Percentiles rank a stretch among this genome's conserved stretches.
phyloP scores from a whole-genome alignment of 2,797 vertebrate genomes.

The Bradypodion pumilum region DNA sequence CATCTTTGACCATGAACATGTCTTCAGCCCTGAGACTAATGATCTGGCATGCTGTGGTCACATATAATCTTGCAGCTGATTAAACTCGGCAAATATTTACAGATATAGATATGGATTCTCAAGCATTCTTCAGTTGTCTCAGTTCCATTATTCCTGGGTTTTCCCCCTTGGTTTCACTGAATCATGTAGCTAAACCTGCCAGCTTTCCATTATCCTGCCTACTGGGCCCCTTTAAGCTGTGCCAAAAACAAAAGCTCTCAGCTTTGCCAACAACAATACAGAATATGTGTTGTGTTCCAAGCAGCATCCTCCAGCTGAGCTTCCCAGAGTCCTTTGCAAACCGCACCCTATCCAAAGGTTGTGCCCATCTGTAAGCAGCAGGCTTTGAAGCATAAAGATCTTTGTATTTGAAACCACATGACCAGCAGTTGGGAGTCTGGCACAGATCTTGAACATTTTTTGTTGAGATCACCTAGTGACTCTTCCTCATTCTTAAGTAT shows the following conservation, averaged over 20 bases:
- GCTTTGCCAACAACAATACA: conserved; percentile 22
- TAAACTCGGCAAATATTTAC: neutral
- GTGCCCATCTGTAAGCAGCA: conserved; percentile 4
- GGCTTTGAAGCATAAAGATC: neutral
- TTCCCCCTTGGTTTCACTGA: neutral
- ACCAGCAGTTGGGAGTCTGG: neutral
- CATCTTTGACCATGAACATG: too few species aligned
- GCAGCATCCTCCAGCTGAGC: conserved; percentile 19
- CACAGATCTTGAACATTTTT: conserved; percentile 10
- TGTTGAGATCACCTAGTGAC: neutral
- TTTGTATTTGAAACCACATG: neutral
- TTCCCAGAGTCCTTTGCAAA: conserved; percentile 25
- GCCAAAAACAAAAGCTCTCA: conserved; percentile 4
- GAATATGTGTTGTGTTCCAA: conserved; percentile 3
- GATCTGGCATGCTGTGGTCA: neutral
- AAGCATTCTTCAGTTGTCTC: conserved; percentile 15
- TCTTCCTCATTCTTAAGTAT: neutral
- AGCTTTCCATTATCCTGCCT: conserved; percentile 26
- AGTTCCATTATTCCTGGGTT: conserved; percentile 7
- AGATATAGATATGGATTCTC: neutral
- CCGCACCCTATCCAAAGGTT: neutral
- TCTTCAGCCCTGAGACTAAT: neutral
- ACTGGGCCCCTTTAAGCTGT: conserved; percentile 13
- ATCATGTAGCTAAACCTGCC: conserved; percentile 19
- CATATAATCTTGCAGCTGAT: neutral